These are phyloP conservation scores for Oreocharis arfaki DNA, from an alignment of 2,113 vertebrate genomes.

Conservation along the genomic window DNA sequence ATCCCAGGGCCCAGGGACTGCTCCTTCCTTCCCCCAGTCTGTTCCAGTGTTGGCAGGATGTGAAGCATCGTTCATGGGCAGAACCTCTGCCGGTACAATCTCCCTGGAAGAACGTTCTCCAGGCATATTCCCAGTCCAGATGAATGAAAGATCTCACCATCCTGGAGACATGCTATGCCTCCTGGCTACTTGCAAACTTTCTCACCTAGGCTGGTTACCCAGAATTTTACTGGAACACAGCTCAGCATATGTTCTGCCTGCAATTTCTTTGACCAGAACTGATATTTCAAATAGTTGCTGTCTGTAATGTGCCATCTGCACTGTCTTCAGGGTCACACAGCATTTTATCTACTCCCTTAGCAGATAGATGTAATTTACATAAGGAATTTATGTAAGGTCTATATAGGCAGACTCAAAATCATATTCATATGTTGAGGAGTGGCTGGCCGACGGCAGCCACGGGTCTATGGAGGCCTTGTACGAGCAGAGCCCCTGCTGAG, in stretches of 20 bases:
- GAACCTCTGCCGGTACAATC: neutral
- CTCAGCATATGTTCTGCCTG: neutral
- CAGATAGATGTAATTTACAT: neutral
- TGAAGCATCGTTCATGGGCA: accelerated
- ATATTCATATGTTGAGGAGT: no score
- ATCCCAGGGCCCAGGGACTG: neutral
- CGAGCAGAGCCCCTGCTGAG: no score
- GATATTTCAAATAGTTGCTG: neutral
- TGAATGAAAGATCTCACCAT: neutral
- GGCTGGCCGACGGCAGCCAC: no score
- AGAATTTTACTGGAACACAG: neutral
- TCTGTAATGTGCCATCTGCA: neutral
- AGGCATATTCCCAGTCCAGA: neutral
- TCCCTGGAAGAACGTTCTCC: neutral
- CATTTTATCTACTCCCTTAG: neutral
- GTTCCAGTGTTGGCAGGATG: neutral
- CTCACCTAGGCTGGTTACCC: neutral
- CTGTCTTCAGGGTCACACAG: neutral
- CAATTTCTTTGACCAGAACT: neutral
- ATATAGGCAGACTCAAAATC: neutral
- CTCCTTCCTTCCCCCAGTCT: neutral
- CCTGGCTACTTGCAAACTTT: neutral
- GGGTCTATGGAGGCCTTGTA: no score
- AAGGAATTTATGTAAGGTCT: neutral
- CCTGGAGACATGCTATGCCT: neutral